Base-by-base conservation (phyloP, 2,113 vertebrate genomes). In the Orycteropus afer region DNA sequence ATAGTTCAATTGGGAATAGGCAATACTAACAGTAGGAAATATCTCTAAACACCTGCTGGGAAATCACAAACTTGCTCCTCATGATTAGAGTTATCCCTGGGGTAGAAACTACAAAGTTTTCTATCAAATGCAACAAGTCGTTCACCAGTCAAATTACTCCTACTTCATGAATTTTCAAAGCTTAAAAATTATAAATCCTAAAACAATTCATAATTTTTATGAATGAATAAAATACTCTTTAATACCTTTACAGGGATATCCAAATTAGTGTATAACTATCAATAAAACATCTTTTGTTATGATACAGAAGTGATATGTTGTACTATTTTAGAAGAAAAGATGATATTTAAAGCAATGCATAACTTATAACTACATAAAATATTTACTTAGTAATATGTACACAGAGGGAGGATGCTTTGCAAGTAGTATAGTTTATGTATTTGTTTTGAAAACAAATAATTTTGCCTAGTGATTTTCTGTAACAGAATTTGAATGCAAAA, bases 101-200 rank as follows among this genome's bases (percentile, higher is more conserved):
- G n/a, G 69, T 73, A 78, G 32, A 83, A 92, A 25, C 86, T 57
- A 47, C n/a, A n/a, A n/a, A n/a, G 88, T 89, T 92, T 94, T 83
- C 81, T 87, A 85, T 94, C 86, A 96, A 89, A 89, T 61, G 91
- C 90, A 95, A 93, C 84, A 93, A 86, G 88, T 93, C 53, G 93
- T 89, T 93, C 27, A 51, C 79, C 57, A 90, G 45, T 87, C 67
- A 77, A 81, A 95, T 93, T 93, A 74, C 14, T 89, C 84, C 34
- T 77, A 45, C 42, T 18, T 89, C 53, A 78, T 7, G 37, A 32
- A 93, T 79, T 96, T 95, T 95, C 76, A 78, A 89, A 93, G 63
- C 69, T 73, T 32, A 83, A 83, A 93, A 95, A 53, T 73, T 84
- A 73, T 73, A 74, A 51, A 65, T 95, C 45, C 25, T 27, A 93